Base-by-base conservation (phyloP, 2,113 vertebrate genomes). In the Cisticola juncidis region DNA sequence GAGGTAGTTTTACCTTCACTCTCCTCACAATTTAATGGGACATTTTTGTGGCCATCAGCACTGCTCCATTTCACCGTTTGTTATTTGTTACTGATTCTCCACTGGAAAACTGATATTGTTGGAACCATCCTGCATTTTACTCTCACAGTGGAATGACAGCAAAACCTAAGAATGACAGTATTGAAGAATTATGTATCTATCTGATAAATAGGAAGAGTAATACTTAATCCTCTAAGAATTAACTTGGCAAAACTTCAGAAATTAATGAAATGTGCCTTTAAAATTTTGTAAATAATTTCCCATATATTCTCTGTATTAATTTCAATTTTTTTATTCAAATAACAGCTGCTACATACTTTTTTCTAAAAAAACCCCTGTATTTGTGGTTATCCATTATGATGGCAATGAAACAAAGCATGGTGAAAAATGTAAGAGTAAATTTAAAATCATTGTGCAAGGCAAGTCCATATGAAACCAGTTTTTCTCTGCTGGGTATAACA, bases 321-420 rank as follows among this genome's bases (percentile, higher is more conserved):
- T 73, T 69, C 7, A 42, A 40, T 40, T 62, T 15, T 45, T 78
- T 2, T 47, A 62, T 62, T 70, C 24, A 86, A 54, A 29, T 33
- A 92, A 42, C 7, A 36, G 8, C 17, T 77, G 6, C 4, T 54
- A 33, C 40, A 78, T 81, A 65, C 5, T 42, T 68, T 0, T 68
- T 71, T 38, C 25, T 54, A 11, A 47, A 72, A 73, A 40, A 0
- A 0, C 1, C 3, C 3, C 8, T 45, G 5, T 8, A 73, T 11
- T 10, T 50, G 10, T 23, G 5, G 21, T 56, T 82, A 57, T 73
- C 6, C 5, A 5, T 35, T 86, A 33, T 73, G 50, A 70, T 45
- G 23, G 26, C 44, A 61, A 38, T 2, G 3, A 65, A 50, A 21
- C 7, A 92, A 88, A 83, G 22, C 12, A 4, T 33, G 33, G 21